Conservation (phyloP, 2,797 vertebrate species). For the Xenopus petersii region DNA sequence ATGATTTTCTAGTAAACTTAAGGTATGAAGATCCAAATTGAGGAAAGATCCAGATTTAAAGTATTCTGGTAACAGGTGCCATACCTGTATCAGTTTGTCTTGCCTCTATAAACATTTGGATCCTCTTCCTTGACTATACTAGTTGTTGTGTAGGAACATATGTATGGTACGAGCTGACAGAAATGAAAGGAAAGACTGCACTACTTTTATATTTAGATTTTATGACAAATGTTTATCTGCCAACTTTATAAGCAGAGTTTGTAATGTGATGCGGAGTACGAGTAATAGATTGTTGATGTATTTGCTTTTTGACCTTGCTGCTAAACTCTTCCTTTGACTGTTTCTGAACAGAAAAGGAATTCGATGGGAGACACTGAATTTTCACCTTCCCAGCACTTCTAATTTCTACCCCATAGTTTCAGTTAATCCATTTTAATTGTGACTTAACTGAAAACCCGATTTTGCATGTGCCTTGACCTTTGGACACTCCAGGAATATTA, state of each 20-base stretch:
- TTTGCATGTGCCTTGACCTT: not conserved
- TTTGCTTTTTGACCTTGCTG: conserved; percentile 21
- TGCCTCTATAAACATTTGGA: too few relatives aligned
- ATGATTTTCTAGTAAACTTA: too few relatives aligned
- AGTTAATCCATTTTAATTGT: not conserved
- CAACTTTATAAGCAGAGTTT: conserved; percentile 1
- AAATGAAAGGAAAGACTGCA: not conserved
- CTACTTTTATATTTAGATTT: conserved; percentile 5
- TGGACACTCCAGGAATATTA: too few relatives aligned
- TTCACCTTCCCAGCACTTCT: not conserved
- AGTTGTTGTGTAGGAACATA: too few relatives aligned
- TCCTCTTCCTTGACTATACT: too few relatives aligned
- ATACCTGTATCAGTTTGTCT: too few relatives aligned
- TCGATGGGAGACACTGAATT: not conserved
- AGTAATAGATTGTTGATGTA: conserved; percentile 15
- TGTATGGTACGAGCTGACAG: not conserved
- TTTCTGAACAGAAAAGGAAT: not conserved
- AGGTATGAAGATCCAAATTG: too few relatives aligned
- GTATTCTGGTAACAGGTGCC: too few relatives aligned
- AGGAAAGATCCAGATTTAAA: too few relatives aligned
- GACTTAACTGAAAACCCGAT: not conserved
- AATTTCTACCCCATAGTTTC: not conserved
- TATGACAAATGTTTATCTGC: conserved; percentile 15
- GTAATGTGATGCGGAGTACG: conserved; percentile 9
- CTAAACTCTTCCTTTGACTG: conserved; percentile 3